These are phyloP conservation scores for Psittacula echo DNA, from an alignment of 2,797 vertebrate species.

Conservation along the genomic window DNA sequence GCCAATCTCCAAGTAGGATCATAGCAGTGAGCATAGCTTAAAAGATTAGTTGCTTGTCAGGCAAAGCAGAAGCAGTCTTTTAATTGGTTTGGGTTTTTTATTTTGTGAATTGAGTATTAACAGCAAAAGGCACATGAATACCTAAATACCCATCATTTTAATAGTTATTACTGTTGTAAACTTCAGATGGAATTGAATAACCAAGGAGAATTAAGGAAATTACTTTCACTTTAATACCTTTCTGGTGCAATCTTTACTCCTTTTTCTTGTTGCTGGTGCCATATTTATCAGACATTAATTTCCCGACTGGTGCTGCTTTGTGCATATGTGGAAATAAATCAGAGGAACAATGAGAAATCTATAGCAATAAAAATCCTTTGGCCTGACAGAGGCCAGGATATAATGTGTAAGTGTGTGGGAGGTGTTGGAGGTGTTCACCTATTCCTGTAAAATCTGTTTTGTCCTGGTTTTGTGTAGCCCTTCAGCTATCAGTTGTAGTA, in stretches of 20 bases:
- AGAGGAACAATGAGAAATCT: not conserved
- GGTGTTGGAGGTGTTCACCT: not conserved
- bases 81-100: not conserved
- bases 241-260: not conserved
- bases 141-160: not conserved
- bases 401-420: not conserved
- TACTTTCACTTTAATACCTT: not conserved
- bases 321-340: not conserved
- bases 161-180: not conserved
- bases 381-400: not conserved
- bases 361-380: not conserved
- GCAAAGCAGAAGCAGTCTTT: not conserved
- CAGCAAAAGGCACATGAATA: not conserved
- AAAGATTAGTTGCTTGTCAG: slow-evolving; percentile 34
- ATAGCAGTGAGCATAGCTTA: not conserved
- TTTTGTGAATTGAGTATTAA: not conserved
- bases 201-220: not conserved
- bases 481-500: not conserved
- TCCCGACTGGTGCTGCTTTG: not conserved
- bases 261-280: not conserved
- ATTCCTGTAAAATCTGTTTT: not conserved
- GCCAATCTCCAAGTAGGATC: not conserved
- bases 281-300: not conserved
- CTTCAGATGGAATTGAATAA: not conserved
- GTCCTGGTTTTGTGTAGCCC: not conserved